These are phyloP conservation scores for Caracal caracal DNA, from an alignment of 2,113 vertebrate species.

Conservation along the genomic window DNA sequence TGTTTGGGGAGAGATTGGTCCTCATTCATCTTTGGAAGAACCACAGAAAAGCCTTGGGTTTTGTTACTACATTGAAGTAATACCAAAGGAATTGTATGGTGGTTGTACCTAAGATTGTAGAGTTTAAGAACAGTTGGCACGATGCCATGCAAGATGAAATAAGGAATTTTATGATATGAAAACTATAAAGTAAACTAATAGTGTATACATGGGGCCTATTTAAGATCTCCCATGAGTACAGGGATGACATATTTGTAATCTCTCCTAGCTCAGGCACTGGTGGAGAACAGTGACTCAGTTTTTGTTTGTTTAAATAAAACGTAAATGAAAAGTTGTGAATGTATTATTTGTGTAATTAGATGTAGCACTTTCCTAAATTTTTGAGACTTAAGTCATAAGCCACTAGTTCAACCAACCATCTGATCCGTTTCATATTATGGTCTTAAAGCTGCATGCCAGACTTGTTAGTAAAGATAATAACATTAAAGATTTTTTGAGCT, in stretches of 20 bases:
- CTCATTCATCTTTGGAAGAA: background rate
- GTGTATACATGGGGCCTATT: background rate
- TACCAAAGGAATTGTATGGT: background rate
- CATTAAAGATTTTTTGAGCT: slow-evolving; percentile 1
- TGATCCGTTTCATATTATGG: background rate
- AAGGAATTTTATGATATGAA: background rate
- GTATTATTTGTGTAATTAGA: slow-evolving; percentile 27
- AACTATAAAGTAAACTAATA: background rate
- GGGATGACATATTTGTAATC: background rate
- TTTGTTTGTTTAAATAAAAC: slow-evolving; percentile 12
- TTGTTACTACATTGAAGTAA: background rate
- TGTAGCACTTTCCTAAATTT: background rate
- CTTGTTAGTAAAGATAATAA: slow-evolving; percentile 48
- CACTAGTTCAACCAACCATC: background rate
- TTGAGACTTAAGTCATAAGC: slow-evolving; percentile 20
- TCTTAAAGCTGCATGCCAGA: slow-evolving; percentile 42
- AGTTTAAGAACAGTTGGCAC: background rate
- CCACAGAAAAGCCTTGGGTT: background rate
- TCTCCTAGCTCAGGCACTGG: background rate
- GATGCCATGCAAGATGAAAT: background rate
- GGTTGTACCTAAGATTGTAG: background rate
- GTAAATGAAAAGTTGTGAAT: slow-evolving; percentile 15
- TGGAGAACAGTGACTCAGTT: background rate
- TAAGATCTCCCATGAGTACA: background rate
- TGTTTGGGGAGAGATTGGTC: background rate